Base-by-base conservation (phyloP, 2,113 vertebrate genomes). In the Chelonoidis abingdonii region DNA sequence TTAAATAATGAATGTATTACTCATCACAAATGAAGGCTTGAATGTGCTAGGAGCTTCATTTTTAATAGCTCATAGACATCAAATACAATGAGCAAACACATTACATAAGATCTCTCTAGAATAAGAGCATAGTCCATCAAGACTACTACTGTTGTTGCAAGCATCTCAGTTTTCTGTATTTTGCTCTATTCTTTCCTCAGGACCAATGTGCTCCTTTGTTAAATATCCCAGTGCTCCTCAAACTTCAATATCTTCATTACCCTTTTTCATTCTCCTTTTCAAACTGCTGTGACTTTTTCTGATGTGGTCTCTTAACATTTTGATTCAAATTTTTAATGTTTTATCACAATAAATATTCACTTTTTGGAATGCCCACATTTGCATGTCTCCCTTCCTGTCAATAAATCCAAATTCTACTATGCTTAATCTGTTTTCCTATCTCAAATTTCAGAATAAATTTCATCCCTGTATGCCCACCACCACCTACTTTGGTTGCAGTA, bases 1-100 rank as follows among this genome's bases (percentile, higher is more conserved):
- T 69, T 69, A 69, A 69, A 35, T n/a, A 35, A 76, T 76, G 6
- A 76, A 76, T 3, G 6, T n/a, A 69, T 91, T 44, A 83, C 13
- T 80, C 76, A 21, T 53, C 6, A 65, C 22, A 57, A 65, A 29
- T 85, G n/a, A 10, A 89, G 29, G 21, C 11, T 84, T 38, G 86
- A 92, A 86, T 47, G 87, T 1, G 72, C 24, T 0, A 41, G n/a
- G 0, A 93, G 13, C 1, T 80, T 9, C 3, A 29, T 52, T 86
- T 38, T 65, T 59, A 84, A n/a, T 6, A 83, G 31, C 62, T 92
- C 41, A n/a, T 3, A 87, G 47, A 75, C 4, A 38, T 47, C 27
- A 84, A 54, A 8, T 80, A 76, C 11, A 50, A 84, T 69, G 16
- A 69, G 35, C 8, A 35, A 52, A 8, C 27, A 84, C 0, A 0